A percentile compares a stretch with the other conserved stretches of the same genome.
Conservation (phyloP, 2,888 invertebrate genomes). For the Laothoe populi region DNA sequence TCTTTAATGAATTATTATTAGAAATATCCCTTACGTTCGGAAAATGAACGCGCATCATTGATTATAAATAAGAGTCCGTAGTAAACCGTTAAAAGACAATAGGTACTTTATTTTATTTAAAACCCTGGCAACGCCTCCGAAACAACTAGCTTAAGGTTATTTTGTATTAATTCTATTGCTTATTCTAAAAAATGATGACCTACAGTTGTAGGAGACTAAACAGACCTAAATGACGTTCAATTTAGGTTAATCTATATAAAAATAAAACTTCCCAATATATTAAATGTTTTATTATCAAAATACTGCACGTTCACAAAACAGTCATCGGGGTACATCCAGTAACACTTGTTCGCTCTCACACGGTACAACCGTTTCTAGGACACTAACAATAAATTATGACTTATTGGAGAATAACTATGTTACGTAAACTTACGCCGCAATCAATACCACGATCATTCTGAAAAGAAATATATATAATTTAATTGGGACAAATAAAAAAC, state of each 20-base stretch:
- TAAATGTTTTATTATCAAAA: conserved; percentile 65
- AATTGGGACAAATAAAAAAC: neutral
- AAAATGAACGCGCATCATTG: no score
- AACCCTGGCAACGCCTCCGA: no score
- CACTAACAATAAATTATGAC: conserved; percentile 51
- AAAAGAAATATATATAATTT: conserved; percentile 50
- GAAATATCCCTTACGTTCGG: no score
- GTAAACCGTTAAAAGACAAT: no score
- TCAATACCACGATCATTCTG: conserved; percentile 82
- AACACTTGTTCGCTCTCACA: conserved; percentile 47
- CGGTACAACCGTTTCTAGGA: conserved; percentile 32
- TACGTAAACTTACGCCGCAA: conserved; percentile 66
- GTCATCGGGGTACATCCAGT: neutral
- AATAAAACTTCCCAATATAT: conserved; percentile 33
- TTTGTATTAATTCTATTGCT: no score
- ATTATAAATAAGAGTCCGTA: no score
- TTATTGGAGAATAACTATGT: conserved; percentile 52
- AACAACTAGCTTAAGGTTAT: no score
- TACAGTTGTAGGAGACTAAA: no score
- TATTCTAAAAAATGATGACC: no score
- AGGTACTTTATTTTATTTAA: no score
- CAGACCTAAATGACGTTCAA: no score
- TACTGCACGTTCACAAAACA: conserved; percentile 56
- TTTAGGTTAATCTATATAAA: conserved; percentile 6
- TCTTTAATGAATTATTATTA: no score